Conservation (phyloP, 2,797 vertebrate species). For the Meda fulgida region DNA sequence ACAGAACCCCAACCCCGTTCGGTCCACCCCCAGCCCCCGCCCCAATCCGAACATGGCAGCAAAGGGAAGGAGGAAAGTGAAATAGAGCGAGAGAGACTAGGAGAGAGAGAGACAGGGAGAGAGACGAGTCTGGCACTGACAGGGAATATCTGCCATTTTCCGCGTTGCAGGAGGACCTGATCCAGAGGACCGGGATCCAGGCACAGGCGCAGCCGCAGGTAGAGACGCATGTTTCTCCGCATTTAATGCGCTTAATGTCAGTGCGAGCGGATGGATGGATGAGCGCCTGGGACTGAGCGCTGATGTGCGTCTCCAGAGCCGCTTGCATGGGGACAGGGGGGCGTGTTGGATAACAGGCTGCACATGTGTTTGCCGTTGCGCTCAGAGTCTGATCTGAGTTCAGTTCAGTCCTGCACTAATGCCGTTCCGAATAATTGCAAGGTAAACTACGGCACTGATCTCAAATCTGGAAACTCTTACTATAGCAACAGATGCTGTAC, state of each 20-base stretch:
- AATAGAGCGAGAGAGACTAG: constrained; percentile 71
- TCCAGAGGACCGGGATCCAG: constrained; percentile 60
- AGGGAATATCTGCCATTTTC: constrained; percentile 78
- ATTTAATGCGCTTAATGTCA: constrained; percentile 40
- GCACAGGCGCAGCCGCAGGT: constrained; percentile 51
- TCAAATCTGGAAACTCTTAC: constrained; percentile 3
- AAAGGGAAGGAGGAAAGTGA: constrained; percentile 75
- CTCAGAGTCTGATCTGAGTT: constrained; percentile 21
- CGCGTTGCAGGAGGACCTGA: constrained; percentile 65
- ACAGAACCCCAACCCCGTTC: constrained; percentile 47
- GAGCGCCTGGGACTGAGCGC: background rate
- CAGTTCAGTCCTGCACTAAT: background rate
- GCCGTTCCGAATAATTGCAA: background rate
- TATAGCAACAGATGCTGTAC: constrained; percentile 1
- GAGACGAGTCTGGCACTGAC: constrained; percentile 69
- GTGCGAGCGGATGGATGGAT: background rate
- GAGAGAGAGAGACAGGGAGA: constrained; percentile 50
- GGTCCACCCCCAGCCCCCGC: constrained; percentile 72
- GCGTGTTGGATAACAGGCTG: constrained; percentile 57
- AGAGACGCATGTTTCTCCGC: constrained; percentile 38
- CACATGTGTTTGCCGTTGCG: constrained; percentile 42
- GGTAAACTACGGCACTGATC: background rate
- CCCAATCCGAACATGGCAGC: constrained; percentile 79
- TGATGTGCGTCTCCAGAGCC: constrained; percentile 22
- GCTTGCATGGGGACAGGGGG: constrained; percentile 49